These are phyloP conservation scores for Carcharodon carcharias DNA, from an alignment of 2,797 vertebrate species.

Conservation along the genomic window DNA sequence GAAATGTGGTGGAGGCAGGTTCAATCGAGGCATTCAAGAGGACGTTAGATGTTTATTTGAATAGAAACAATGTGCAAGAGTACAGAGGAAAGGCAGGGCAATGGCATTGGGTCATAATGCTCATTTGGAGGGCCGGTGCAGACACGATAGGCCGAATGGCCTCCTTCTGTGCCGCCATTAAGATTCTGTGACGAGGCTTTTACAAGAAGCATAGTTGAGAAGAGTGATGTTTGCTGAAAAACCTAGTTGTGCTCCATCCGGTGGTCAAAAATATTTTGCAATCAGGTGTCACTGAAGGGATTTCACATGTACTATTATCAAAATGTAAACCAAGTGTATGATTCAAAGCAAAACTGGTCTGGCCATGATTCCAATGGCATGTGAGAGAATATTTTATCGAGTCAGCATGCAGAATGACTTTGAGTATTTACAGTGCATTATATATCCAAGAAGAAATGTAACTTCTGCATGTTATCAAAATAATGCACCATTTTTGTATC, in stretches of 20 bases:
- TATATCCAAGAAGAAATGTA: neutral
- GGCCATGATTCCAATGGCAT: neutral
- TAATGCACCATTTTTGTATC: neutral
- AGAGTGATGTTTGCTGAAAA: neutral
- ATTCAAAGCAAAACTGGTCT: neutral
- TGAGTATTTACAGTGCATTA: neutral
- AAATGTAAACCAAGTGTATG: neutral
- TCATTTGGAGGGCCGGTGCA: too few species aligned
- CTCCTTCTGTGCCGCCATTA: too few species aligned
- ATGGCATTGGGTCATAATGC: too few species aligned
- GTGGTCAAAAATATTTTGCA: neutral
- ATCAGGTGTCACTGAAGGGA: neutral
- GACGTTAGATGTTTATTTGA: too few species aligned
- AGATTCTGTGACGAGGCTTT: too few species aligned
- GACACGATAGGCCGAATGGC: too few species aligned
- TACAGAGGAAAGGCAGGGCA: too few species aligned
- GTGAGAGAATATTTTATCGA: neutral
- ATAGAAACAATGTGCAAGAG: too few species aligned
- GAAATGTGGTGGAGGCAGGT: too few species aligned
- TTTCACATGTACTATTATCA: neutral
- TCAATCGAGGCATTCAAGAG: too few species aligned
- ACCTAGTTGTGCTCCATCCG: neutral
- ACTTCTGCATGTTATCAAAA: neutral
- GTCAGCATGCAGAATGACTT: neutral
- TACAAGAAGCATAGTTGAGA: neutral